Evolutionary conservation across 2,888 invertebrate species (phyloP).

Genomic region (Bugula neritina): DNA sequence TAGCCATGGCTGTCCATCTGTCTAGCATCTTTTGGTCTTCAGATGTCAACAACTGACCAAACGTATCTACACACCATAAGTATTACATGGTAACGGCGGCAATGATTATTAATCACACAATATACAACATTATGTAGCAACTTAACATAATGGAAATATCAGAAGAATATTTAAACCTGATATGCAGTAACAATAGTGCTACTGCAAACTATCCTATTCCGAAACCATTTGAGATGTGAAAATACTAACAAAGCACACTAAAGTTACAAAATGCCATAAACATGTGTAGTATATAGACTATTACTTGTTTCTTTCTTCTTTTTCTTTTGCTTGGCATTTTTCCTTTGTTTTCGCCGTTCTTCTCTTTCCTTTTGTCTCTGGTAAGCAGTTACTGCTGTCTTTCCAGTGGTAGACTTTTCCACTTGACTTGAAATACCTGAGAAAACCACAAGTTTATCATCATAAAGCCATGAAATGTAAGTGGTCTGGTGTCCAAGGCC

Average conservation of each 20-base stretch:
- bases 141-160: too few species aligned
- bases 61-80: background rate
- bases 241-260: too few species aligned
- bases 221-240: too few species aligned
- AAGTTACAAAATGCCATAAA: too few species aligned
- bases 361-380: conserved; percentile 50
- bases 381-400: conserved; percentile 42
- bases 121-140: too few species aligned
- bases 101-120: too few species aligned
- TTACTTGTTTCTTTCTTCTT: conserved; percentile 40
- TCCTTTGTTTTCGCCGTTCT: conserved; percentile 45
- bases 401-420: background rate
- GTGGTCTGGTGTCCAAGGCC: too few species aligned
- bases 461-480: background rate
- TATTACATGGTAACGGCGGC: too few species aligned
- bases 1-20: conserved; percentile 46
- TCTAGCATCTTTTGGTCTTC: conserved; percentile 46
- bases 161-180: too few species aligned
- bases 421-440: background rate
- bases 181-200: too few species aligned
- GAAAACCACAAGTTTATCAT: background rate
- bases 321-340: conserved; percentile 40
- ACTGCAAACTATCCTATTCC: too few species aligned
- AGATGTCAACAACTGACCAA: conserved; percentile 34
- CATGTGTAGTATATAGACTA: too few species aligned